Evolutionary conservation across 1,140 invertebrate genomes (phyloP).

Genomic region (Drosophila pseudoananassae): DNA sequence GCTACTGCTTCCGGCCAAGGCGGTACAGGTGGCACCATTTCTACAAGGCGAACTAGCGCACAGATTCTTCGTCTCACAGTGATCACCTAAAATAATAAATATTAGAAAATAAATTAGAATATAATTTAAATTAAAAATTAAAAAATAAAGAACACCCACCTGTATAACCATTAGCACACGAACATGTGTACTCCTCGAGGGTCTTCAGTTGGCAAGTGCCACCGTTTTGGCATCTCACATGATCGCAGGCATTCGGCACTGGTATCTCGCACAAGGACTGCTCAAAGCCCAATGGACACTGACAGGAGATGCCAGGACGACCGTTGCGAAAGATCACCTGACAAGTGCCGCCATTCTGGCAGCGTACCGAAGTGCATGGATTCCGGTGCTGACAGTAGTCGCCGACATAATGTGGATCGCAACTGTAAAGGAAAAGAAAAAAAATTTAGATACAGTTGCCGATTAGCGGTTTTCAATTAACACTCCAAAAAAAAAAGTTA

Average conservation of each 20-base stretch:
- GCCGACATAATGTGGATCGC: constrained; percentile 94
- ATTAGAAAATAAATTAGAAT: background rate
- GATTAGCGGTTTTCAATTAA: constrained; percentile 4
- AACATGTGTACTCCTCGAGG: constrained; percentile 91
- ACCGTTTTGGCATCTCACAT: constrained; percentile 93
- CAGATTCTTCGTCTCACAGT: constrained; percentile 94
- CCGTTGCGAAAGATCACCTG: constrained; percentile 88
- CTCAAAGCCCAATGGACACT: constrained; percentile 95
- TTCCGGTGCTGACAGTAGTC: constrained; percentile 97
- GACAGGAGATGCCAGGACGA: constrained; percentile 92
- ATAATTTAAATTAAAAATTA: background rate
- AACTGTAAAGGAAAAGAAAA: constrained; percentile 88
- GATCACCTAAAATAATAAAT: constrained; percentile 86
- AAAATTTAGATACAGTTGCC: constrained; percentile 7
- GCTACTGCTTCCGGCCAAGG: constrained; percentile 87
- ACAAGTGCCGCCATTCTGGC: constrained; percentile 97
- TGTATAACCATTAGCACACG: constrained; percentile 93
- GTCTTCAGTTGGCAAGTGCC: constrained; percentile 92
- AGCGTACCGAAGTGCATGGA: constrained; percentile 95
- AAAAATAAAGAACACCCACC: constrained; percentile 85
- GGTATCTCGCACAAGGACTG: constrained; percentile 97
- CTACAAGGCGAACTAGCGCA: constrained; percentile 94
- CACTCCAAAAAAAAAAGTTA: constrained; percentile 3
- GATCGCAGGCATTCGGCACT: constrained; percentile 95
- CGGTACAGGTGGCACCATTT: constrained; percentile 93